These are phyloP conservation scores for Argyrosomus japonicus DNA, from an alignment of 2,113 vertebrate species.

Conservation along the genomic window DNA sequence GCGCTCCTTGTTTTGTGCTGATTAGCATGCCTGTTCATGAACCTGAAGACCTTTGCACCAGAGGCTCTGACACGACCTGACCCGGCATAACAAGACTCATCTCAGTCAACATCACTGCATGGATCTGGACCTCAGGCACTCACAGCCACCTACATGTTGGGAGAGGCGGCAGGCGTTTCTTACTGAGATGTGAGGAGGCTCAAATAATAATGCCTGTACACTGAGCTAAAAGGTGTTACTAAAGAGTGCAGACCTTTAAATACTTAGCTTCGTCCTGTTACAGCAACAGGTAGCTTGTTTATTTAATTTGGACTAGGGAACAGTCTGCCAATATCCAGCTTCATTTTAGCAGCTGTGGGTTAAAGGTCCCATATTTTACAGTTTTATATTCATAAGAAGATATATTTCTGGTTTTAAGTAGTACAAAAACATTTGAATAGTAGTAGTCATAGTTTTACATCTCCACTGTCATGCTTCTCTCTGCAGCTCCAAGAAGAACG, in stretches of 20 bases:
- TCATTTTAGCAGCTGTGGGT: not conserved
- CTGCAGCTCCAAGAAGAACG: too few species aligned
- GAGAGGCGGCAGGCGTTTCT: constrained; percentile 1
- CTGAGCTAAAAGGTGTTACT: too few species aligned
- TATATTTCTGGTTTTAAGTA: too few species aligned
- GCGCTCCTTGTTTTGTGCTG: not conserved
- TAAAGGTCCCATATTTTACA: not conserved
- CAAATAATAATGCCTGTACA: not conserved
- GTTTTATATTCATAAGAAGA: too few species aligned
- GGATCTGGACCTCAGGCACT: not conserved
- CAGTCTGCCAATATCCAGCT: not conserved
- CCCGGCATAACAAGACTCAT: not conserved
- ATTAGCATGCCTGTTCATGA: constrained; percentile 7
- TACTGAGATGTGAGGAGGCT: not conserved
- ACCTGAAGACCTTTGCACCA: constrained; percentile 2
- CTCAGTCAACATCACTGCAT: not conserved
- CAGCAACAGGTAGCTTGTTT: too few species aligned
- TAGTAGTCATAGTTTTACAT: too few species aligned
- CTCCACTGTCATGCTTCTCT: too few species aligned
- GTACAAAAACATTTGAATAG: too few species aligned
- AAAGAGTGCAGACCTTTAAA: not conserved
- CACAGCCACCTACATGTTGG: not conserved
- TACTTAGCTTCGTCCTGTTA: too few species aligned
- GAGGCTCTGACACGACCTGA: constrained; percentile 19
- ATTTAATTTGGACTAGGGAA: not conserved